Evolutionary conservation across 2,888 invertebrate genomes (phyloP).

Genomic region (Pediacus dermestoides): DNA sequence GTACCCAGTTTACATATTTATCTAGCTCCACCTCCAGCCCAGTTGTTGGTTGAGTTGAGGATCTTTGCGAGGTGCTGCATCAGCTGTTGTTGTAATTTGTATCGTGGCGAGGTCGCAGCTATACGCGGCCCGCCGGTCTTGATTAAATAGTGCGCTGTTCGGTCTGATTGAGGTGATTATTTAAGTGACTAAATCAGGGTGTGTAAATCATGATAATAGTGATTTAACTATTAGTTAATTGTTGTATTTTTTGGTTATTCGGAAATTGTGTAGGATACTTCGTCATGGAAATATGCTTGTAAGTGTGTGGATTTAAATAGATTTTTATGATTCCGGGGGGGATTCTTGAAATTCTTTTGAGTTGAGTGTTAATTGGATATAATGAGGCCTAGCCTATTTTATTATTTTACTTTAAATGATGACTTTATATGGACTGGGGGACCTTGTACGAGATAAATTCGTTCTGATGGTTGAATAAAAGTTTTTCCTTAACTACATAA

Average conservation of each 20-base stretch:
- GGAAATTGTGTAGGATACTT: no score
- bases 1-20: no score
- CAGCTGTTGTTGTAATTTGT: constrained; percentile 9
- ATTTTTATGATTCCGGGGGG: constrained; percentile 3
- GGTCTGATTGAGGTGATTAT: constrained; percentile 7
- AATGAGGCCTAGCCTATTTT: constrained; percentile 6
- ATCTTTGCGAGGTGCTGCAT: constrained; percentile 7
- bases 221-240: no score
- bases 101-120: not conserved
- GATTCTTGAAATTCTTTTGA: constrained; percentile 9
- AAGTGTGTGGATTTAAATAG: constrained; percentile 26
- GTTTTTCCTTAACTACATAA: not conserved
- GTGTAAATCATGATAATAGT: no score
- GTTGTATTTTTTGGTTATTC: no score
- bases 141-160: not conserved
- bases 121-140: constrained; percentile 1
- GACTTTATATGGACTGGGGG: not conserved
- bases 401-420: constrained; percentile 1
- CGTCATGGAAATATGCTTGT: constrained; percentile 45
- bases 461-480: not conserved
- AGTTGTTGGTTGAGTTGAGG: no score
- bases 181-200: constrained; percentile 2
- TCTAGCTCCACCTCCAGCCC: no score
- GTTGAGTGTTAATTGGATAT: constrained; percentile 10
- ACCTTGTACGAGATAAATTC: not conserved